Percentiles rank a stretch among this genome's conserved stretches.
Evolutionary conservation across 2,888 invertebrate species (phyloP).

Genomic region (Lycia hirtaria): DNA sequence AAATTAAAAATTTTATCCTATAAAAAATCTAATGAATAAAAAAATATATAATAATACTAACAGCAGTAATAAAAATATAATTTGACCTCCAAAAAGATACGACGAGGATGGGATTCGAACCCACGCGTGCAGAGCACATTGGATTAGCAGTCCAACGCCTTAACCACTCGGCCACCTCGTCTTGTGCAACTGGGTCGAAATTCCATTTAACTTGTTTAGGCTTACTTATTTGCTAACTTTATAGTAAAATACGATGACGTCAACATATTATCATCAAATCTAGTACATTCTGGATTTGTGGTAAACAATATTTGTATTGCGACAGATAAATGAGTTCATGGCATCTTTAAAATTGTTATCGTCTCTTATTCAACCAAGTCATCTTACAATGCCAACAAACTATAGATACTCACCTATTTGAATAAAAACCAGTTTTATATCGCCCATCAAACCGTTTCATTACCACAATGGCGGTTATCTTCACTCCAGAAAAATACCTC

Average conservation of each 20-base stretch:
- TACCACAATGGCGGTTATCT: slow-evolving; percentile 27
- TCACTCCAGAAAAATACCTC: slow-evolving; percentile 33
- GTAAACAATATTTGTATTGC: not conserved
- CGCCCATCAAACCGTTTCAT: slow-evolving; percentile 20
- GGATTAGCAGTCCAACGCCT: slow-evolving; percentile 95
- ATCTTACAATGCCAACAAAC: not conserved
- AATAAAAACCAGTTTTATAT: slow-evolving; percentile 18
- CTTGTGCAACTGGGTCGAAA: slow-evolving; percentile 59
- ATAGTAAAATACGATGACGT: slow-evolving; percentile 20
- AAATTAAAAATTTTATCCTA: too few species aligned
- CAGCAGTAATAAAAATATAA: not conserved
- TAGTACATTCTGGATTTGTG: not conserved
- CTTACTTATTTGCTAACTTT: not conserved
- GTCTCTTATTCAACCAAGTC: slow-evolving; percentile 6
- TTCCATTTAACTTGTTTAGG: slow-evolving; percentile 28
- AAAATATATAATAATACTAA: not conserved
- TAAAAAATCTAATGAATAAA: too few species aligned
- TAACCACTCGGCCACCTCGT: slow-evolving; percentile 95
- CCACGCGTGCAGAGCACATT: slow-evolving; percentile 94
- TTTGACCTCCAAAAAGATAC: slow-evolving; percentile 56
- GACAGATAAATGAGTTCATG: slow-evolving; percentile 16
- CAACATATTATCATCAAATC: slow-evolving; percentile 16
- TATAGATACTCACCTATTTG: not conserved
- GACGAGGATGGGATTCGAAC: slow-evolving; percentile 94
- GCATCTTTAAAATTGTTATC: slow-evolving; percentile 12